Conservation (phyloP, 1,140 invertebrate species). For the Hirudo medicinalis region DNA sequence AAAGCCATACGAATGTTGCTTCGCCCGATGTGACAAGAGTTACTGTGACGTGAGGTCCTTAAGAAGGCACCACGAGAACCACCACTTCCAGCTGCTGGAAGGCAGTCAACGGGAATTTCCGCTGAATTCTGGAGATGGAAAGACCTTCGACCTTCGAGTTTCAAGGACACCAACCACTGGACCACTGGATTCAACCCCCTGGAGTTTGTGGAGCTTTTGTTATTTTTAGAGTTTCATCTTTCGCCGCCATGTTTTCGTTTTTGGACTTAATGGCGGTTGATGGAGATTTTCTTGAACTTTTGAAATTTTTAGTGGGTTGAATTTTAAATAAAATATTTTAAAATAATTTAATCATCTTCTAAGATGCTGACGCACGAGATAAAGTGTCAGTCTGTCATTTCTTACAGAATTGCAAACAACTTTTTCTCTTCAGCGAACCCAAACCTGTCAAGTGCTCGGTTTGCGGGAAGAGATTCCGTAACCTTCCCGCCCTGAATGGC, state of each 20-base stretch:
- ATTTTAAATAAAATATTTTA: too few relatives aligned
- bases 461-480: slow-evolving; percentile 87
- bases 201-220: neutral
- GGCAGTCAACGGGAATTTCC: neutral
- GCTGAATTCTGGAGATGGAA: too few relatives aligned
- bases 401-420: neutral
- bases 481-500: slow-evolving; percentile 89
- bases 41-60: slow-evolving; percentile 90
- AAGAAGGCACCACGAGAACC: slow-evolving; percentile 82
- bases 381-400: neutral
- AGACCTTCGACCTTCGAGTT: neutral
- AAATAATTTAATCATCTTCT: too few relatives aligned
- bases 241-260: too few relatives aligned
- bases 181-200: slow-evolving; percentile 13
- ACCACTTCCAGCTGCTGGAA: slow-evolving; percentile 49
- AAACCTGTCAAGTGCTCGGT: slow-evolving; percentile 79
- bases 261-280: too few relatives aligned
- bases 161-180: neutral
- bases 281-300: too few relatives aligned
- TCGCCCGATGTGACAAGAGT: slow-evolving; percentile 86
- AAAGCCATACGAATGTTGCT: slow-evolving; percentile 91
- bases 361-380: too few relatives aligned
- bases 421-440: slow-evolving; percentile 32
- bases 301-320: too few relatives aligned
- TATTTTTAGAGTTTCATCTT: too few relatives aligned